Evolutionary conservation across 2,888 invertebrate genomes (phyloP).

Genomic region (Asteroscopus sphinx): DNA sequence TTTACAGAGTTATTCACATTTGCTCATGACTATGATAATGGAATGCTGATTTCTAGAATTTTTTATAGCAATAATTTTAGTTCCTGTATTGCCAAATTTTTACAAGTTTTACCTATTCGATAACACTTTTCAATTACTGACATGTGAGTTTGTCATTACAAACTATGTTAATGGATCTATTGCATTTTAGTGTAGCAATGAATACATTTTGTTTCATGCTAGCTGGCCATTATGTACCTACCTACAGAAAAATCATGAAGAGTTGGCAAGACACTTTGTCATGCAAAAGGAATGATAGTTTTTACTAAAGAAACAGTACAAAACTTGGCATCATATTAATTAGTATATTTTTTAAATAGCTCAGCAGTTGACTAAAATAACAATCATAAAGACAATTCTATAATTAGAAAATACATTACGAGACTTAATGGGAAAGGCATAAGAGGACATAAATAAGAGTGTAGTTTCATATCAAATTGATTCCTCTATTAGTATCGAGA

Average conservation of each 20-base stretch:
- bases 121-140: conserved; percentile 2
- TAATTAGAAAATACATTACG: no score
- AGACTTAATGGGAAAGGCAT: no score
- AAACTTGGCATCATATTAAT: conserved; percentile 13
- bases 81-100: conserved; percentile 24
- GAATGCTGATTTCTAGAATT: not conserved
- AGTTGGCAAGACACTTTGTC: conserved; percentile 4
- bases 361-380: no score
- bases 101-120: not conserved
- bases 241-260: no score
- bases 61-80: not conserved
- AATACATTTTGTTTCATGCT: not conserved
- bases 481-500: not conserved
- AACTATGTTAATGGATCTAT: conserved; percentile 27
- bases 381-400: no score
- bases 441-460: not conserved
- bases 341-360: conserved; percentile 11
- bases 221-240: not conserved
- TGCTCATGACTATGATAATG: not conserved
- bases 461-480: not conserved
- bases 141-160: conserved; percentile 28
- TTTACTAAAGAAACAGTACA: not conserved
- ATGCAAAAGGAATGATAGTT: not conserved
- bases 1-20: conserved; percentile 2
- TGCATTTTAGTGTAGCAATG: not conserved